A percentile compares a stretch with the other conserved stretches of the same genome.
Evolutionary conservation across 1,140 invertebrate genomes (phyloP).

Genomic region (Apocrypta bakeri): DNA sequence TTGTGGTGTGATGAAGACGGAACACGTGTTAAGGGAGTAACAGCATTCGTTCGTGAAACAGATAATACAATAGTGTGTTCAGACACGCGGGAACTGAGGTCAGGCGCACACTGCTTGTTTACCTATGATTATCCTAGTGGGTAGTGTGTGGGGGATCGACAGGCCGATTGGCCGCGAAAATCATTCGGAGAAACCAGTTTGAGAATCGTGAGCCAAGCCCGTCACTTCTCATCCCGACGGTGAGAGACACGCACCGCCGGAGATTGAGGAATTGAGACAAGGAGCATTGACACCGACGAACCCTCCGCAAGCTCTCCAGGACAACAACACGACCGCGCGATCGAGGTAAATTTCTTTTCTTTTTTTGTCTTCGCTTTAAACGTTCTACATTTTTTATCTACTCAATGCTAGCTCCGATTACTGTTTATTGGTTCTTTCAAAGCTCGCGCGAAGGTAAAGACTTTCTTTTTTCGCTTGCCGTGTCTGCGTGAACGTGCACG

Average conservation of each 20-base stretch:
- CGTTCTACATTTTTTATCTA: neutral
- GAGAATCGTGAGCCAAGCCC: neutral
- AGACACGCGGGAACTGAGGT: neutral
- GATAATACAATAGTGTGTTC: neutral
- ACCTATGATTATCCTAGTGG: neutral
- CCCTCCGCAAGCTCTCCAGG: neutral
- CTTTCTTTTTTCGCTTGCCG: too few relatives aligned
- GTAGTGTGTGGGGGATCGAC: neutral
- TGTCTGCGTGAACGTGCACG: neutral
- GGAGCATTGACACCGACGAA: neutral
- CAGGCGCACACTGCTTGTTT: neutral
- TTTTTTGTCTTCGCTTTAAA: neutral
- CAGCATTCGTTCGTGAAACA: neutral
- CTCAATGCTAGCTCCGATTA: neutral
- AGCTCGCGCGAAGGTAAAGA: neutral
- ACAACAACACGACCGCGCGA: neutral
- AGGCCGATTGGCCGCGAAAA: slow-evolving; percentile 40
- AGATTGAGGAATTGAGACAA: neutral
- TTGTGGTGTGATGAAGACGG: neutral
- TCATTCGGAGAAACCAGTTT: neutral
- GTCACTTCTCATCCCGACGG: slow-evolving; percentile 48
- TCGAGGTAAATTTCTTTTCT: neutral
- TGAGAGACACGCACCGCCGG: slow-evolving; percentile 43
- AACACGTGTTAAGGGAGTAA: neutral
- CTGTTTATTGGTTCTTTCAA: neutral